These are phyloP conservation scores for Drosophila nasuta DNA, from an alignment of 1,140 invertebrate species.

Conservation along the genomic window DNA sequence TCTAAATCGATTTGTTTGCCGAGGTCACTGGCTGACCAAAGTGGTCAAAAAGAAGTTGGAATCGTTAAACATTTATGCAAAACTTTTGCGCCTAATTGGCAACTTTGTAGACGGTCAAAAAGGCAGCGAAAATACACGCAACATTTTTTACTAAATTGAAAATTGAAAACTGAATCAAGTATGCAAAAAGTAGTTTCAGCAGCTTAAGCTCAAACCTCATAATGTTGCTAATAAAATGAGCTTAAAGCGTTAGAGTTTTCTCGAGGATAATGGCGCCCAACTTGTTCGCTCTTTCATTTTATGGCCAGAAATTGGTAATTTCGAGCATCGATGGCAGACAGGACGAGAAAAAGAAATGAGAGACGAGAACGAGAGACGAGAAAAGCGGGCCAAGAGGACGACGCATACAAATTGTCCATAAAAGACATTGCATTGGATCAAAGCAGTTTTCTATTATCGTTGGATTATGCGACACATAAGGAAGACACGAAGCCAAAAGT, in stretches of 20 bases:
- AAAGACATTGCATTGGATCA: slow-evolving; percentile 74
- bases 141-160: slow-evolving; percentile 27
- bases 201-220: slow-evolving; percentile 40
- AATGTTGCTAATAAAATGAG: slow-evolving; percentile 78
- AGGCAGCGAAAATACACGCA: slow-evolving; percentile 14
- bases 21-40: slow-evolving; percentile 43
- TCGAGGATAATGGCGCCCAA: slow-evolving; percentile 61
- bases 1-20: slow-evolving; percentile 5
- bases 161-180: slow-evolving; percentile 28
- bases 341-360: slow-evolving; percentile 20
- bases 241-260: slow-evolving; percentile 59
- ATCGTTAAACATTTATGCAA: slow-evolving; percentile 35
- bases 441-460: slow-evolving; percentile 74
- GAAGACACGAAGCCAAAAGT: slow-evolving; percentile 42
- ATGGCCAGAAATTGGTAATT: slow-evolving; percentile 81
- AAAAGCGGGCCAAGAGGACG: slow-evolving; percentile 46
- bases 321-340: slow-evolving; percentile 64
- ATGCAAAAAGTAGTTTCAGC: slow-evolving; percentile 3
- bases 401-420: slow-evolving; percentile 79
- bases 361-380: slow-evolving; percentile 16
- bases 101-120: slow-evolving; percentile 73
- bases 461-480: slow-evolving; percentile 70
- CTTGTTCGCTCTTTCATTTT: slow-evolving; percentile 78
- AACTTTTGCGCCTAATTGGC: slow-evolving; percentile 68
- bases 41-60: slow-evolving; percentile 9